Evolutionary conservation across 37 sponge, comb jelly and placozoan species (phyloP), one percentile per base, ranked within the genome.

Genomic region (Axinella damicornis): DNA sequence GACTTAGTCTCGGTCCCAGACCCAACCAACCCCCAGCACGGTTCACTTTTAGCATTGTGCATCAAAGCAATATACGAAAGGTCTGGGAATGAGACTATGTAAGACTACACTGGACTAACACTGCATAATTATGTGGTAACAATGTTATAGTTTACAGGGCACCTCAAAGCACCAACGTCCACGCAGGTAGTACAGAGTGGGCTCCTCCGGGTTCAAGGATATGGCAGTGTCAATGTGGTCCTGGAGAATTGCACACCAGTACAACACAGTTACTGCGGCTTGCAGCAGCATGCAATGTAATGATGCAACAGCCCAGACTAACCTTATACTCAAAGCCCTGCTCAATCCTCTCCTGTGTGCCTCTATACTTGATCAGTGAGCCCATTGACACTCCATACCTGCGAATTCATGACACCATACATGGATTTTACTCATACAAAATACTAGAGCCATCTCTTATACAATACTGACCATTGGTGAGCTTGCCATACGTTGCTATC

Each of bases 121-220:
- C n/a, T n/a, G n/a, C n/a, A n/a, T n/a, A n/a, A n/a, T n/a, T n/a
- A n/a, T n/a, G n/a, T n/a, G 46, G 9, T 46, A 46, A 4, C 46
- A 46, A 46, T 46, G 46, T 46, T 46, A n/a, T n/a, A n/a, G n/a
- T n/a, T n/a, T n/a, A 46, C 46, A 46, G 46, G 6, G 9, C 70
- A 88, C 93, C 71, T 92, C 89, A 80, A 60, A 92, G 32, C 68
- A 84, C 88, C 88, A 92, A 41, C 83, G 70, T 9, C 93, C 93
- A 17, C 63, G n/a, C 32, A 92, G 84, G 65, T 86, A 74, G 64
- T 85, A 62, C 0, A 88, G 66, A 30, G 53, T 80, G 18, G 85
- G 67, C 32, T 88, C 82, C 36, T 58, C 61, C 24, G 77, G 71
- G 31, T 69, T 84, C 58, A 92, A 76, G 20, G 59, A 40, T 4